Percentiles rank a stretch among this genome's conserved stretches.
These are phyloP conservation scores for Mesembrinibis cayennensis DNA, from an alignment of 2,113 vertebrate genomes.

Conservation along the genomic window DNA sequence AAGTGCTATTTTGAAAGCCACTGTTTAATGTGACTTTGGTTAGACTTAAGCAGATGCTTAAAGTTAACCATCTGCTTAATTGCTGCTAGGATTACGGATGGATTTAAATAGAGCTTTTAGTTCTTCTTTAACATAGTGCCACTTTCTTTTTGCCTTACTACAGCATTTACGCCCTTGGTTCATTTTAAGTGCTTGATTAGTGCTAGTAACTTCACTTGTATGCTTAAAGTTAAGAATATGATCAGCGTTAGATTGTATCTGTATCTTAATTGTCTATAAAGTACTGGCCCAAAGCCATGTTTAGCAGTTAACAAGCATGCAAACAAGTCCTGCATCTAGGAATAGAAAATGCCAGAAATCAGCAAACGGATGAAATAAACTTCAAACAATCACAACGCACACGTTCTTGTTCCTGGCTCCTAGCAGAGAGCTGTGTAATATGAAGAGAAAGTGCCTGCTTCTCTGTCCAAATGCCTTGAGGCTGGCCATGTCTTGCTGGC, in stretches of 20 bases:
- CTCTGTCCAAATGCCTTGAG: not conserved
- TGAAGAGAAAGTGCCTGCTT: not conserved
- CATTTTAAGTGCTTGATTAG: not conserved
- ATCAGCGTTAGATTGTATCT: not conserved
- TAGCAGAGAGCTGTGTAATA: not conserved
- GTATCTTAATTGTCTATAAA: not conserved
- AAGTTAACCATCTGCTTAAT: slow-evolving; percentile 45
- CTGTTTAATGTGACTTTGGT: not conserved
- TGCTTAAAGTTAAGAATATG: not conserved
- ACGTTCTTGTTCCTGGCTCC: rapidly evolving
- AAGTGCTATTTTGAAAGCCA: not conserved
- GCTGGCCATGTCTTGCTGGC: not conserved
- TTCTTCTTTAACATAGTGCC: not conserved
- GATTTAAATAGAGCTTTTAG: not conserved
- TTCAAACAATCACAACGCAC: rapidly evolving
- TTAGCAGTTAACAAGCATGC: not conserved
- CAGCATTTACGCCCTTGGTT: not conserved
- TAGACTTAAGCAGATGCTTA: not conserved
- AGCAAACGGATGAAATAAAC: not conserved
- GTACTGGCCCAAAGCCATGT: not conserved
- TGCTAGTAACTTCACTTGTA: not conserved
- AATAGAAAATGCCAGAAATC: not conserved
- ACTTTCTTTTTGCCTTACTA: not conserved
- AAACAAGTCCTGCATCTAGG: not conserved
- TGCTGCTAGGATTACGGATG: not conserved